Evolutionary conservation across 1,140 invertebrate species (phyloP), one percentile per base, ranked within the genome.

Genomic region (Drosophila sproati): DNA sequence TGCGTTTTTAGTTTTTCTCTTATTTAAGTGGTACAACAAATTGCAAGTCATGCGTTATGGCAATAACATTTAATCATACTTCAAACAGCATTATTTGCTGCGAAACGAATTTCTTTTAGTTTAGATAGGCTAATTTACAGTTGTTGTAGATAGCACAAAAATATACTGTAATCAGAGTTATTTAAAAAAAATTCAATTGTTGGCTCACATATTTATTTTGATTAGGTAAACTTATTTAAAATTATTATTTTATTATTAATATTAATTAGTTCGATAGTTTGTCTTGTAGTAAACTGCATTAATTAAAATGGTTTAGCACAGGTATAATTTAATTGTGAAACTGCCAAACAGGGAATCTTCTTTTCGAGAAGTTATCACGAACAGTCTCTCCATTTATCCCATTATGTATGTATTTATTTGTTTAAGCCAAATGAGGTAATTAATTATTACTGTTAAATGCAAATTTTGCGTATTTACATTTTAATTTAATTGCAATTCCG

Each of bases 1-100:
- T 7, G 29, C 20, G 50, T 5, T 10, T 5, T 10, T 35, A 37
- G 12, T 48, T 74, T 73, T 64, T 72, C 70, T 31, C 35, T 4
- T 8, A n/a, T 8, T 56, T 35, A 20, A 20, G 20, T 20, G 20
- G 20, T 20, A 10, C 43, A 12, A 20, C 10, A n/a, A 20, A 54
- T 54, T 41, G 64, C 64, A 55, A 73, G 48, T 74, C 72, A 74
- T 51, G 56, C 51, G 37, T 29, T 12, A 39, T 31, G 31, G 20
- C 10, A 2, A n/a, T 43, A 43, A 43, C 5, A n/a, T n/a, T n/a
- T 20, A 8, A n/a, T 34, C 3, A 4, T 20, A 34, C 31, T 8
- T 20, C 10, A 37, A 35, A 47, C 5, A 20, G 5, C 0, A 10
- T 6, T 57, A 3, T 57, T 57, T 41, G 39, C 39, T 41, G 5